These are phyloP conservation scores for Nephrotoma flavescens DNA, from an alignment of 2,888 invertebrate species.

Conservation along the genomic window DNA sequence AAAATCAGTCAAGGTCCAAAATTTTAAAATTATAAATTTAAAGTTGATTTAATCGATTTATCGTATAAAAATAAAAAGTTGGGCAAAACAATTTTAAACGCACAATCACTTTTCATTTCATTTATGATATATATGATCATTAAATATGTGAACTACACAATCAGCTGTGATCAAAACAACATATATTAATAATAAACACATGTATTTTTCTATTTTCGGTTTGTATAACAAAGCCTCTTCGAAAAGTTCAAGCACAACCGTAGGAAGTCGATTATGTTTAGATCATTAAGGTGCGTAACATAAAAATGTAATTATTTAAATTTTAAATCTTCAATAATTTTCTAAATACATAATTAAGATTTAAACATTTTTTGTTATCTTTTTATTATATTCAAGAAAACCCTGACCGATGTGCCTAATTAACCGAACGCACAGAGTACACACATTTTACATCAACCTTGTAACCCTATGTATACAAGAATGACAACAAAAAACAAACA, in stretches of 20 bases:
- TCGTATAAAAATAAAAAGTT: not conserved
- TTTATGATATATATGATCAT: not conserved
- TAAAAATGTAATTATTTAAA: not conserved
- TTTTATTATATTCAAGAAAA: not conserved
- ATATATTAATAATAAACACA: not conserved
- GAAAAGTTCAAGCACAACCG: not conserved
- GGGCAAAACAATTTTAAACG: not conserved
- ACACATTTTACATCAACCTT: not conserved
- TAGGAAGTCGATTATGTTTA: not conserved
- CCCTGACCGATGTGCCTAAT: not conserved
- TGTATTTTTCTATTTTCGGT: not conserved
- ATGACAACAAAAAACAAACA: not conserved
- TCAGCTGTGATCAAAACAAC: not conserved
- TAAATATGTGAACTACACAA: not conserved
- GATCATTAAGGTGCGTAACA: not conserved
- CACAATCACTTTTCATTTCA: not conserved
- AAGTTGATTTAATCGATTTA: not conserved
- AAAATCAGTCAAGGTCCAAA: not conserved
- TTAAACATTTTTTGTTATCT: not conserved
- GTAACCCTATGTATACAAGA: not conserved
- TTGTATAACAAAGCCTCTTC: not conserved
- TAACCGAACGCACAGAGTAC: not conserved
- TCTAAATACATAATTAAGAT: not conserved
- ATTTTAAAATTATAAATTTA: not conserved
- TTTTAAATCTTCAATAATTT: not conserved